Evolutionary conservation across 2,113 vertebrate genomes (phyloP).

Genomic region (Tor tambroides): DNA sequence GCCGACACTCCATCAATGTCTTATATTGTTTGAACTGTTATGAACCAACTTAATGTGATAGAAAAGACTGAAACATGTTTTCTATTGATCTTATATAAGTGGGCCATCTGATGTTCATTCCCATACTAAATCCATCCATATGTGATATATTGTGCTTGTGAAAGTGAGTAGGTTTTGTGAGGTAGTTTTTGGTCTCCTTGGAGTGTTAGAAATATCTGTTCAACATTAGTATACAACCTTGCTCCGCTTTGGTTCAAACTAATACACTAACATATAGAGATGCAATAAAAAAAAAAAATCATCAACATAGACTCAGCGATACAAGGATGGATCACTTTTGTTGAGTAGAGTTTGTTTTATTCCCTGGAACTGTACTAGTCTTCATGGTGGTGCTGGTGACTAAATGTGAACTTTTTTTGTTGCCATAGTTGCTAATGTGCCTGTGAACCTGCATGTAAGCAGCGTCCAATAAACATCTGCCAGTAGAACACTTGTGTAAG

Average conservation of each 20-base stretch:
- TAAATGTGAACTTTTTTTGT: constrained; percentile 43
- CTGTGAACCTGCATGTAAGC: constrained; percentile 56
- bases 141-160: not conserved
- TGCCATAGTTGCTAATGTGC: constrained; percentile 57
- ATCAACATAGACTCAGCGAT: not conserved
- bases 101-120: constrained; percentile 19
- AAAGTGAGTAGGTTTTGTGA: constrained; percentile 30
- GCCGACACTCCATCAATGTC: constrained; percentile 17
- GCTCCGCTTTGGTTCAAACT: not conserved
- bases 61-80: not conserved
- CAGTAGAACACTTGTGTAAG: constrained; percentile 14
- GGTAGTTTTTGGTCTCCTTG: not conserved
- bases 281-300: not conserved
- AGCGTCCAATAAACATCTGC: constrained; percentile 39
- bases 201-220: constrained; percentile 8
- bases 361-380: not conserved
- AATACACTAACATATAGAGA: constrained; percentile 3
- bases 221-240: not conserved
- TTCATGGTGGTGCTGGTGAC: constrained; percentile 38
- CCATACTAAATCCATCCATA: constrained; percentile 7
- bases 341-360: not conserved
- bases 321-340: not conserved
- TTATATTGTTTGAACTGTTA: not conserved
- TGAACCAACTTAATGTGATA: constrained; percentile 23
- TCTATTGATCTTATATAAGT: constrained; percentile 25